A percentile compares a stretch with the other conserved stretches of the same genome.
phyloP scores from a whole-genome alignment of 2,113 vertebrate genomes.

The Solea solea region DNA sequence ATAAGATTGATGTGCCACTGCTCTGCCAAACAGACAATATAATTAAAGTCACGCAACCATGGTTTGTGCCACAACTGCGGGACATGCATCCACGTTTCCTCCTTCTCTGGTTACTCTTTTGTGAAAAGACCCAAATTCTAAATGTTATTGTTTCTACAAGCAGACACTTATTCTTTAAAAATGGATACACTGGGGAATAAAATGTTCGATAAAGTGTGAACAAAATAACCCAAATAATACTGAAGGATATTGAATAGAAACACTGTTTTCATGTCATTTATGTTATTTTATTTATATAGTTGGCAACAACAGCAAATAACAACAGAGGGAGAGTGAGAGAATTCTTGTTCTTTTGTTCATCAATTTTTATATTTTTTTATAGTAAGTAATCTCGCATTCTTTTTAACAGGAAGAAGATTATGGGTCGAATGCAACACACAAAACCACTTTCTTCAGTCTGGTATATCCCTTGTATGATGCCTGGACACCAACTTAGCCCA shows the following conservation, averaged over 20 bases:
- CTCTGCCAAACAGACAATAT: slow-evolving; percentile 67
- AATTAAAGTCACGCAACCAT: slow-evolving; percentile 71
- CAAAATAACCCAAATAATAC: too few relatives aligned
- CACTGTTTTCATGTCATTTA: too few relatives aligned
- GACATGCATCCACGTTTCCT: slow-evolving; percentile 20
- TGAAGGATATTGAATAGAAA: too few relatives aligned
- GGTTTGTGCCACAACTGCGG: slow-evolving; percentile 40
- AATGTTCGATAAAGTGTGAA: too few relatives aligned
- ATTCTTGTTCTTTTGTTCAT: too few relatives aligned
- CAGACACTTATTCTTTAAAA: not conserved
- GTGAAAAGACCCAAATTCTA: slow-evolving; percentile 15
- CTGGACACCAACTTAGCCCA: slow-evolving; percentile 16
- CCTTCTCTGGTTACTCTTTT: slow-evolving; percentile 15
- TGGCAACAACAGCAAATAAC: too few relatives aligned
- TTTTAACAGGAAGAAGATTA: slow-evolving; percentile 10
- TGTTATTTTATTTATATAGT: too few relatives aligned
- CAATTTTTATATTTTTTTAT: too few relatives aligned
- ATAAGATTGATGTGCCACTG: slow-evolving; percentile 69
- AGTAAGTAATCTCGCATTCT: not conserved
- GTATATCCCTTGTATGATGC: slow-evolving; percentile 2
- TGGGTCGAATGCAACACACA: slow-evolving; percentile 2
- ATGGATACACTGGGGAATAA: too few relatives aligned
- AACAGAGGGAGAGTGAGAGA: too few relatives aligned
- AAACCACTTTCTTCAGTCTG: not conserved
- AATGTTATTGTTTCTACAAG: slow-evolving; percentile 13